Evolutionary conservation across 2,797 vertebrate genomes (phyloP).

Genomic region (Iguana delicatissima): DNA sequence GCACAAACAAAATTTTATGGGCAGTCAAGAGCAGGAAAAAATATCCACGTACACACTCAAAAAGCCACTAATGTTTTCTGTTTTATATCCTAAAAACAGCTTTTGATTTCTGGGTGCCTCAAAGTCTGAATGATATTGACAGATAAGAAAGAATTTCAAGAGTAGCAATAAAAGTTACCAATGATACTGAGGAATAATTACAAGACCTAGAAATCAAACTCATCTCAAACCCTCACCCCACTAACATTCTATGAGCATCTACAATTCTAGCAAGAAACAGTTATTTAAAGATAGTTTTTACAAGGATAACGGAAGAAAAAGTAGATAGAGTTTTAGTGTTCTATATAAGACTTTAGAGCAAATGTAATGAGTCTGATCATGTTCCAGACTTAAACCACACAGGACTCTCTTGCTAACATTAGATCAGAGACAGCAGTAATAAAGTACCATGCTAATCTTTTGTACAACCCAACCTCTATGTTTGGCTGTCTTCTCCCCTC

Average conservation of each 20-base stretch:
- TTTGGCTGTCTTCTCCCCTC: neutral
- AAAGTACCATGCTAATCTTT: neutral
- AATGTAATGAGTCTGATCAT: conserved; percentile 37
- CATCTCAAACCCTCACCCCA: neutral
- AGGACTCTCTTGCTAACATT: neutral
- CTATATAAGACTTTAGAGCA: conserved; percentile 7
- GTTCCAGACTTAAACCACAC: neutral
- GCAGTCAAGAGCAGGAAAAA: neutral
- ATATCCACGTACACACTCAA: neutral
- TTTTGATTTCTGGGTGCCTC: neutral
- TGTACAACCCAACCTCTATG: conserved; percentile 27
- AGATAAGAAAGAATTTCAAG: conserved; percentile 25
- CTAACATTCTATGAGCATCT: neutral
- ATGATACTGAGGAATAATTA: conserved; percentile 16
- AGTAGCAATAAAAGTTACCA: neutral
- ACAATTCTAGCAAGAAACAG: conserved; percentile 5
- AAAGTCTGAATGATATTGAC: conserved; percentile 8
- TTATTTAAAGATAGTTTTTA: conserved; percentile 10
- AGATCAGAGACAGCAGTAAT: neutral
- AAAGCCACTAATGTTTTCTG: neutral
- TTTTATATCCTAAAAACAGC: neutral
- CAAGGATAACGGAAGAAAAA: conserved; percentile 10
- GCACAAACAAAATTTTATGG: neutral
- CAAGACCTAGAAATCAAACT: neutral
- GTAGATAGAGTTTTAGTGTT: neutral